Evolutionary conservation across 2,888 invertebrate genomes (phyloP).

Genomic region (Apomyelois bistriatella): DNA sequence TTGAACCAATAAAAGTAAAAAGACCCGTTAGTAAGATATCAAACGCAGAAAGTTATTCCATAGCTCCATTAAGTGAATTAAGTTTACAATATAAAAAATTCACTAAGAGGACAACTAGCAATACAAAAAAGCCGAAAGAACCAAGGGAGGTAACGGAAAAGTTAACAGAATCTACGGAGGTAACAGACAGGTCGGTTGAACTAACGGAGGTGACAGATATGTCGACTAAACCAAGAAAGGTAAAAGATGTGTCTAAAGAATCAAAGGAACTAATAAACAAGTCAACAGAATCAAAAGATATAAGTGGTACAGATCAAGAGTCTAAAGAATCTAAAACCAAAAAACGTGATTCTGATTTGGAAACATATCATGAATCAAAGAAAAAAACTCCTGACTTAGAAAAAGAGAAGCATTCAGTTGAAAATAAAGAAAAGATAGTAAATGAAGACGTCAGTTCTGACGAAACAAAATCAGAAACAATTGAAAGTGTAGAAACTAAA

Average conservation of each 20-base stretch:
- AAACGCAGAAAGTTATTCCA: background rate
- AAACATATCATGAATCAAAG: background rate
- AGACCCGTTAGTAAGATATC: background rate
- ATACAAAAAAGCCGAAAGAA: background rate
- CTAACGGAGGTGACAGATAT: too few relatives aligned
- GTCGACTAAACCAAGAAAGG: background rate
- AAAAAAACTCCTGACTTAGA: background rate
- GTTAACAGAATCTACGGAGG: background rate
- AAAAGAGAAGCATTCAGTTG: background rate
- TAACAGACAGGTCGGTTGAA: background rate
- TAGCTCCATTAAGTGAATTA: background rate
- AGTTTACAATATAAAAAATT: slow-evolving; percentile 3
- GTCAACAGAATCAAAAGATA: background rate
- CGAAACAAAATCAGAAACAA: background rate
- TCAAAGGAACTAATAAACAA: background rate
- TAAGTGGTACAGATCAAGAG: background rate
- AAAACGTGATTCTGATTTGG: background rate
- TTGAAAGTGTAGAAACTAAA: background rate
- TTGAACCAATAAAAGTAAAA: background rate
- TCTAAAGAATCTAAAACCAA: background rate
- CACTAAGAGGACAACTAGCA: background rate
- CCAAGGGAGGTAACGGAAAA: background rate
- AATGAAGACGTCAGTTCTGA: background rate
- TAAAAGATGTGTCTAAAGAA: background rate
- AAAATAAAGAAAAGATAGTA: background rate